Base-by-base conservation (phyloP, 2,113 vertebrate species). In the Oncorhynchus clarkii region DNA sequence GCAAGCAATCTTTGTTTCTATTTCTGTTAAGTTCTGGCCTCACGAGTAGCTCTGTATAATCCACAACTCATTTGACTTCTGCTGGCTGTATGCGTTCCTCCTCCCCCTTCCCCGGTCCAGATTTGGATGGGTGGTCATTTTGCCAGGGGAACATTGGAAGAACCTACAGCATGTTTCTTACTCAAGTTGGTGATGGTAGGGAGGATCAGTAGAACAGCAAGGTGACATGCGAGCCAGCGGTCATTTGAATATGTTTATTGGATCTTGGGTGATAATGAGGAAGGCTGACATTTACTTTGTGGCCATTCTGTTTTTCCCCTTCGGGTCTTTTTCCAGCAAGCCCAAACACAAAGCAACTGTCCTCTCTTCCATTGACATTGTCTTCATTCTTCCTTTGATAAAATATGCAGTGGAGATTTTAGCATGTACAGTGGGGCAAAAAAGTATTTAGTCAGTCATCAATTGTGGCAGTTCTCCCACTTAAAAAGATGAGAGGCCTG, bases 111-210 rank as follows among this genome's bases (percentile, higher is more conserved):
- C 82, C 82, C 82, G 84, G 85, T 88, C 85, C 88, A 85, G 85
- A 86, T 89, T 87, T 86, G 88, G 86, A 82, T 87, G 82, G 86
- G 60, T 80, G 87, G 78, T 86, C 87, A 80, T 83, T 87, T 77
- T 82, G 89, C 87, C 84, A 78, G 85, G 26, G 79, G 88, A 89
- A 81, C 82, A 80, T 79, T 80, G 82, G 80, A 88, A 66, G 86
- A 84, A 74, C 73, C 81, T 71, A 85, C 80, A 80, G 76, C 85
- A 79, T 89, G 77, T 76, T 86, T 82, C 71, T 64, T 65, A 80
- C 71, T 81, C 27, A 20, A 73, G 82, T 82, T 73, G 82, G 68
- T 79, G 72, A 80, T 72, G 13, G 24, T 20, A 79, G 69, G 51
- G 78, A 22, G 68, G 27, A 71, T 83, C 75, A n/a, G 70, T 70